phyloP scores from a whole-genome alignment of 2,888 invertebrate genomes.

The Sceliomorpha sp. region DNA sequence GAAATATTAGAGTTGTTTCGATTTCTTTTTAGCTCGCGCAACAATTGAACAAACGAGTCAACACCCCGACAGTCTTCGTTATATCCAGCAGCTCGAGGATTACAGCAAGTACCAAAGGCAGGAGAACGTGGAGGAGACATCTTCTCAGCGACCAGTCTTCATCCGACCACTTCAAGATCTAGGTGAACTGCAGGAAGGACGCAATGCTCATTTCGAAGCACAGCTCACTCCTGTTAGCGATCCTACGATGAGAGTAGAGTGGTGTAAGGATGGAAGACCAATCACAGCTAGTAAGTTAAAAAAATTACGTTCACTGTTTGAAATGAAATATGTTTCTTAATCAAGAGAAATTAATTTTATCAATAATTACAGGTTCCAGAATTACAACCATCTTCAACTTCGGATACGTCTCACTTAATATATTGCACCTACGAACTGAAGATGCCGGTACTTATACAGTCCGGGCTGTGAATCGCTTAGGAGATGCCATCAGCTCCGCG shows the following conservation, averaged over 20 bases:
- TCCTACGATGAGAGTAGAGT: slow-evolving; percentile 96
- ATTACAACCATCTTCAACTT: slow-evolving; percentile 99
- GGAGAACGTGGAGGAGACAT: slow-evolving; percentile 91
- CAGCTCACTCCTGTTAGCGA: slow-evolving; percentile 95
- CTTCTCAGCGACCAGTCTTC: slow-evolving; percentile 91
- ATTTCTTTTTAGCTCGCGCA: slow-evolving; percentile 85
- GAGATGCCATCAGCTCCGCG: slow-evolving; percentile 93
- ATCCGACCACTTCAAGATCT: slow-evolving; percentile 92
- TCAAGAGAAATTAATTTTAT: too few species aligned
- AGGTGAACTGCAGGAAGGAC: slow-evolving; percentile 93
- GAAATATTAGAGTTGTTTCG: not conserved
- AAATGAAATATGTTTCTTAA: slow-evolving; percentile 4
- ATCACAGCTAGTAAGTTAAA: slow-evolving; percentile 91
- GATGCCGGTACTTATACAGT: slow-evolving; percentile 97
- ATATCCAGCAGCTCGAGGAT: slow-evolving; percentile 94
- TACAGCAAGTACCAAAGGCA: slow-evolving; percentile 92
- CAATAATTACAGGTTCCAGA: slow-evolving; percentile 87
- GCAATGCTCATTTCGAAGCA: slow-evolving; percentile 96
- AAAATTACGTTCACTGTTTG: not conserved
- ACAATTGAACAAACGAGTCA: slow-evolving; percentile 93
- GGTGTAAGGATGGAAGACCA: slow-evolving; percentile 96
- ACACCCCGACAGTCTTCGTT: slow-evolving; percentile 94
- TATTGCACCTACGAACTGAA: slow-evolving; percentile 98
- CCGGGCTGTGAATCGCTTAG: slow-evolving; percentile 93
- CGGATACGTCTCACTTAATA: slow-evolving; percentile 99